Percentiles rank a stretch among this genome's conserved stretches.
Evolutionary conservation across 2,797 vertebrate genomes (phyloP).

Genomic region (Masticophis lateralis): DNA sequence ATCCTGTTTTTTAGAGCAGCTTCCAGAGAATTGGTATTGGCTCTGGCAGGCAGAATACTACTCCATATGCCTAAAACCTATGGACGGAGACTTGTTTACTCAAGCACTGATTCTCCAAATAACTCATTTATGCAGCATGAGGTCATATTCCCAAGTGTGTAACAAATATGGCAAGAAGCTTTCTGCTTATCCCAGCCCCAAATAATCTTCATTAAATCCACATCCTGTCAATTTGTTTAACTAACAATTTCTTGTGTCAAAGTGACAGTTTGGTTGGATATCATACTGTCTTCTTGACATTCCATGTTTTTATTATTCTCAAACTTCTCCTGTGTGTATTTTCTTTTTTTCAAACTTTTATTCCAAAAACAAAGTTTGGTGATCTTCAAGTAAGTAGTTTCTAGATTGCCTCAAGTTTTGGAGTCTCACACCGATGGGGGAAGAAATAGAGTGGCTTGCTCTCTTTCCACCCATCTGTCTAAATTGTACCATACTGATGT

Average conservation of each 20-base stretch:
- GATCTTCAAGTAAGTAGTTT: not conserved
- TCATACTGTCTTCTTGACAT: not conserved
- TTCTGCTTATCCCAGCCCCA: conserved; percentile 24
- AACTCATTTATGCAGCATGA: conserved; percentile 43
- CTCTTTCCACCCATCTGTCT: not conserved
- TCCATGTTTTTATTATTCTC: not conserved
- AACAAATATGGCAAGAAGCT: conserved; percentile 21
- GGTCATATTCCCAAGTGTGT: conserved; percentile 38
- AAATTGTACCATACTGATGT: not conserved
- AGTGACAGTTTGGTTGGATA: not conserved
- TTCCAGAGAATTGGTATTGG: conserved; percentile 8
- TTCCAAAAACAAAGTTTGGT: not conserved
- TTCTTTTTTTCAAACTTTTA: not conserved
- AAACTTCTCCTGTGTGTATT: not conserved
- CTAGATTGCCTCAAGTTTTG: not conserved
- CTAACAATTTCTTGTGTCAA: not conserved
- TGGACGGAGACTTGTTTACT: conserved; percentile 36
- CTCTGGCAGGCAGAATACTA: conserved; percentile 14
- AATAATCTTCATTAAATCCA: conserved; percentile 30
- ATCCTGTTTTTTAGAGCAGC: not conserved
- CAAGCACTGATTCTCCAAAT: conserved; percentile 36
- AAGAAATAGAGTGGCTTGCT: not conserved
- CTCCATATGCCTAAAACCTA: conserved; percentile 31
- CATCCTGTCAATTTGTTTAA: conserved; percentile 23
- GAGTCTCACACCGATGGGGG: not conserved